These are phyloP conservation scores for Aphelocoma californica DNA, from an alignment of 2,797 vertebrate species.

Conservation along the genomic window DNA sequence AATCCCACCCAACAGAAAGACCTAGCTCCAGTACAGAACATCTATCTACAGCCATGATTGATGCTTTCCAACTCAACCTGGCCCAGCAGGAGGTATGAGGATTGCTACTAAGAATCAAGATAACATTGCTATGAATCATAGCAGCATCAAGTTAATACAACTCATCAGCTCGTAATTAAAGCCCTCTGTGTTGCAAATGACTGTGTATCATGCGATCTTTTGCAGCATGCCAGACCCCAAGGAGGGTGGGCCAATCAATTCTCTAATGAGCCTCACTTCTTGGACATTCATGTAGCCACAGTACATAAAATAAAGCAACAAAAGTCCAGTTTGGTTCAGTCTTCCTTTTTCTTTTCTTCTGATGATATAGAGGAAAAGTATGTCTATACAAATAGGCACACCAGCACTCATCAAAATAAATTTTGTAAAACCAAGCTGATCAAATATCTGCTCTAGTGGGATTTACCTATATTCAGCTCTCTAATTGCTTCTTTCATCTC, in stretches of 20 bases:
- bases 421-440: constrained; percentile 3
- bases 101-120: not conserved
- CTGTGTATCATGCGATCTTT: not conserved
- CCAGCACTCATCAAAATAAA: not conserved
- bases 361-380: not conserved
- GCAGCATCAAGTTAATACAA: not conserved
- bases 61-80: not conserved
- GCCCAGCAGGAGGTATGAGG: not conserved
- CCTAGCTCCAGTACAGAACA: not conserved
- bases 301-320: not conserved
- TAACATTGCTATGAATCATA: not conserved
- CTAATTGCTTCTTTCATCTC: constrained; percentile 53
- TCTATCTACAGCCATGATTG: not conserved
- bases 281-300: not conserved
- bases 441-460: not conserved
- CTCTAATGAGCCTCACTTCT: not conserved
- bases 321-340: not conserved
- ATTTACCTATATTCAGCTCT: constrained; percentile 7
- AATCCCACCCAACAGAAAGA: not conserved
- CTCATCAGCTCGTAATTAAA: not conserved
- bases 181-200: not conserved
- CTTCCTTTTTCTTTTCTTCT: not conserved
- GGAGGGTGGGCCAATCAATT: not conserved
- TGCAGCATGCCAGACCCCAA: not conserved
- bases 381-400: not conserved